phyloP scores from a whole-genome alignment of 2,888 invertebrate genomes.

The Blastobasis lacticolella region DNA sequence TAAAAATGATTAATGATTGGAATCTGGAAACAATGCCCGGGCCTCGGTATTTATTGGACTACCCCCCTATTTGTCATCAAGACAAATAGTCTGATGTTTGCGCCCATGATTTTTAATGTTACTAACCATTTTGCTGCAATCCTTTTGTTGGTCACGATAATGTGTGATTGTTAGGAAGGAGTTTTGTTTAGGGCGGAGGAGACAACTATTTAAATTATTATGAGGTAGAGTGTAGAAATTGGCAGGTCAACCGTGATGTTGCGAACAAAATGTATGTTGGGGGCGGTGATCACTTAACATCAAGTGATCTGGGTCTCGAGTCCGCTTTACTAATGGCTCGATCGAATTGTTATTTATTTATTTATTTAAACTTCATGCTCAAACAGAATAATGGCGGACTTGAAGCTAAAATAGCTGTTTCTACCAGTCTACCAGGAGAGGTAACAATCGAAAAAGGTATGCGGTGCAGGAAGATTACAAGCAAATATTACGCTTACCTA shows the following conservation, averaged over 20 bases:
- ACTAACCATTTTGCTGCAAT: conserved; percentile 12
- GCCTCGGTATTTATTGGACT: conserved; percentile 60
- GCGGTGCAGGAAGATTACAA: too few species aligned
- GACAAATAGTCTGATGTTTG: conserved; percentile 51
- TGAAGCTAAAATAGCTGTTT: too few species aligned
- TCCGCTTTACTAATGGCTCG: too few species aligned
- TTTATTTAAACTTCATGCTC: too few species aligned
- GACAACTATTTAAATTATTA: background rate
- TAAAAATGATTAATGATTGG: conserved; percentile 67
- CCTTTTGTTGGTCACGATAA: background rate
- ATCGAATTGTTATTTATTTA: too few species aligned
- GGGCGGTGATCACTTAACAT: conserved; percentile 15
- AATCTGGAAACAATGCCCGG: conserved; percentile 63
- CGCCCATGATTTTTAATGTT: conserved; percentile 40
- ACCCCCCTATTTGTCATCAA: conserved; percentile 57
- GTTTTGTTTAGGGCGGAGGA: background rate
- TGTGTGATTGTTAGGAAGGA: background rate
- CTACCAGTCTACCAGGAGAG: too few species aligned
- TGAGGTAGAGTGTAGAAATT: background rate
- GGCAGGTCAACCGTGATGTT: background rate
- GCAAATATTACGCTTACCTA: too few species aligned
- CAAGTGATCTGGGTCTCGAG: too few species aligned
- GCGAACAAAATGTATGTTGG: conserved; percentile 27
- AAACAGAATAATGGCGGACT: too few species aligned
- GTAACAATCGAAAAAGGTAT: too few species aligned